Conservation (phyloP, 2,888 invertebrate genomes). For the Synanthedon myopaeformis region DNA sequence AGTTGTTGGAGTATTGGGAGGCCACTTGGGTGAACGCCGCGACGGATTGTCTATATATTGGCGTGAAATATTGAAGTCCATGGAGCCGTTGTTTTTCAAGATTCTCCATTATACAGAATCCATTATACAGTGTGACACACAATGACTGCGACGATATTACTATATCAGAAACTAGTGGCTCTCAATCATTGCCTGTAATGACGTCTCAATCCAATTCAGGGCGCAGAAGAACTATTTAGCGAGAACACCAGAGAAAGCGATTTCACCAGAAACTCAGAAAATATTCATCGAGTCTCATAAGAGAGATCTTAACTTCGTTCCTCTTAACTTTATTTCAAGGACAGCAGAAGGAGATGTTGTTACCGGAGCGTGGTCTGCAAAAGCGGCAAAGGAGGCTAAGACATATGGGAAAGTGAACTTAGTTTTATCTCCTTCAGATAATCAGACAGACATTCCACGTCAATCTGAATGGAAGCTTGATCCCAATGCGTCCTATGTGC, state of each 20-base stretch:
- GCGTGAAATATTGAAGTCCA: conserved; percentile 77
- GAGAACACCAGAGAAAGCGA: conserved; percentile 65
- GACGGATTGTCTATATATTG: conserved; percentile 75
- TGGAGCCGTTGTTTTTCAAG: conserved; percentile 84
- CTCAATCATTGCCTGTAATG: conserved; percentile 58
- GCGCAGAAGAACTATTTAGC: conserved; percentile 71
- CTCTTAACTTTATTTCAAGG: too few species aligned
- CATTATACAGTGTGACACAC: too few species aligned
- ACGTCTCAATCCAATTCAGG: conserved; percentile 62
- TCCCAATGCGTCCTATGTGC: conserved; percentile 93
- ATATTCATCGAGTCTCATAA: conserved; percentile 69
- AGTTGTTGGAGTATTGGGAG: conserved; percentile 74
- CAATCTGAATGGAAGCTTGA: conserved; percentile 84
- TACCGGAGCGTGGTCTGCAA: conserved; percentile 96
- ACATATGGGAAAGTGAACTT: conserved; percentile 93
- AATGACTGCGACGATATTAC: conserved; percentile 65
- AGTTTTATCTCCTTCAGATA: conserved; percentile 80
- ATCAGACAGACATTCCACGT: conserved; percentile 81
- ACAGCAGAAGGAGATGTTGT: too few species aligned
- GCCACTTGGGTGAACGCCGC: conserved; percentile 79
- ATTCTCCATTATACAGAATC: conserved; percentile 81
- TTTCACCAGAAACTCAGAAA: conserved; percentile 64
- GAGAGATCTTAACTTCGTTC: conserved; percentile 59
- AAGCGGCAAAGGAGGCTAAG: conserved; percentile 94
- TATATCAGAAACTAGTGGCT: conserved; percentile 62